Percentiles rank a stretch among this genome's conserved stretches.
Conservation (phyloP, 2,888 invertebrate species). For the Melieria picta region DNA sequence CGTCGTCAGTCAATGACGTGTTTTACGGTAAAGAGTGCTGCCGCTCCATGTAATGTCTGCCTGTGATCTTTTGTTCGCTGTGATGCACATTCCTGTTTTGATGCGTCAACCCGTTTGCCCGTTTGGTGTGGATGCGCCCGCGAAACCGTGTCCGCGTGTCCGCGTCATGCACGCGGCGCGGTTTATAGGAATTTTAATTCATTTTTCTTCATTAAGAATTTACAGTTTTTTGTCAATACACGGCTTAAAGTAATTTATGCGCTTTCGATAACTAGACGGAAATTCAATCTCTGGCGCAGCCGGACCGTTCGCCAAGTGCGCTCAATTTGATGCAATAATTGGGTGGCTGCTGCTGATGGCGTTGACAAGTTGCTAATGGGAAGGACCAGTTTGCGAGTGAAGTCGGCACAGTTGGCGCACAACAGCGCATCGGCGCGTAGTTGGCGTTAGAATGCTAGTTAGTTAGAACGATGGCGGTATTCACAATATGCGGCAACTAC, state of each 20-base stretch:
- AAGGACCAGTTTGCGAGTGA: conserved; percentile 27
- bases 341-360: conserved; percentile 20
- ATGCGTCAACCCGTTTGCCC: too few species aligned
- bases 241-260: not conserved
- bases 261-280: not conserved
- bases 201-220: conserved; percentile 23
- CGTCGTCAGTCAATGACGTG: too few species aligned
- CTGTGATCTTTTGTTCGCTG: too few species aligned
- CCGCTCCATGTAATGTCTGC: too few species aligned
- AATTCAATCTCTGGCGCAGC: conserved; percentile 13
- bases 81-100: too few species aligned
- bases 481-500: too few species aligned
- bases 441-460: too few species aligned
- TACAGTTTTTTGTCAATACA: conserved; percentile 1
- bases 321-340: conserved; percentile 25
- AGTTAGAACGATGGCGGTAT: too few species aligned
- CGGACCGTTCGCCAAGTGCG: conserved; percentile 2
- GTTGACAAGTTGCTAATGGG: conserved; percentile 27
- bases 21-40: too few species aligned
- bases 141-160: not conserved
- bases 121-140: too few species aligned
- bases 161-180: conserved; percentile 17
- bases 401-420: not conserved
- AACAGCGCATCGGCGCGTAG: too few species aligned
- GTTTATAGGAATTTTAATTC: conserved; percentile 24